Base-by-base conservation (phyloP, 2,888 invertebrate species). In the Orchesella flavescens region DNA sequence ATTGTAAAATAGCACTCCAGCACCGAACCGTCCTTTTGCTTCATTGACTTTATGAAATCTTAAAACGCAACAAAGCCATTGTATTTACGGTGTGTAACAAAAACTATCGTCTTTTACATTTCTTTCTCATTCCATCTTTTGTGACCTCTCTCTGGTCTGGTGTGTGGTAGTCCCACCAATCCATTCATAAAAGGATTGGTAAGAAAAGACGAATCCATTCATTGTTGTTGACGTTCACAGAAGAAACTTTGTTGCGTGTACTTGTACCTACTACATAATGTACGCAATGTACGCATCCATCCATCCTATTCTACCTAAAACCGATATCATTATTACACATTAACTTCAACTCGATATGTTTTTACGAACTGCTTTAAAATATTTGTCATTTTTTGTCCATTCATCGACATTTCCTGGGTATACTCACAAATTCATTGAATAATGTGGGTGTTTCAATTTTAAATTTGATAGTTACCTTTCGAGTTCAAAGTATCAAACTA, bases 191-290 rank as follows among this genome's bases (percentile, higher is more conserved):
- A 65, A 34, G n/a, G 65, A 43, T 65, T 21, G 24, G 23, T 2
- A 65, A 24, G 63, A 21, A 19, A n/a, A 44, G 19, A 68, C 21
- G 19, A 68, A 49, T 49, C 49, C 68, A 68, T 68, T 68, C 68
- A 68, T 65, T 65, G 65, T 65, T 63, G 44, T 21, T 44, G 44
- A 44, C 1, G n/a, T 13, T 61, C 17, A 57, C n/a, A n/a, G n/a
- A 57, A 57, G 61, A 13, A 61, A 61, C 13, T 1, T 23, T 61
- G 19, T 13, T 21, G 5, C 23, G 7, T n/a, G n/a, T 34, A 34
- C 53, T 53, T 10, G 21, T 57, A 57, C 57, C n/a, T 57, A 1
- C 17, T 57, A 57, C 10, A 12, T 49, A 15, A 49, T 15, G n/a
- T 49, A 49, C 44, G 44, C 9, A 12, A 49, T 3, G 12, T 49